phyloP scores from a whole-genome alignment of 2,113 vertebrate genomes.

The Podilymbus podiceps region DNA sequence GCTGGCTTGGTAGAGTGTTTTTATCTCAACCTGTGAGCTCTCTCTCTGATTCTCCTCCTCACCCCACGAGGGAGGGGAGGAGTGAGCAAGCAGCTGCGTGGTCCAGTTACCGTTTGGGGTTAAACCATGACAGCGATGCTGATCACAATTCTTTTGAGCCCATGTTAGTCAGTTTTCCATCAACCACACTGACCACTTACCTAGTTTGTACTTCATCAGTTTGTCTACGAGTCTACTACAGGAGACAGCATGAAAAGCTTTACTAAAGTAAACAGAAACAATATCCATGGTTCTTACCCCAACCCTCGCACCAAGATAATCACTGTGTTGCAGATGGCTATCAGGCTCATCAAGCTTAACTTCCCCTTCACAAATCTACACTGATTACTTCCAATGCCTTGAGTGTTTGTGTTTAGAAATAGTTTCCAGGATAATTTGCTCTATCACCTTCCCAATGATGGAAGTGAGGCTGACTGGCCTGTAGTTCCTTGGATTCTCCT shows the following conservation, averaged over 20 bases:
- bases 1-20: no score
- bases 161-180: background rate
- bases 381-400: background rate
- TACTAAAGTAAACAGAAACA: background rate
- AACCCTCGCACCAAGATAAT: background rate
- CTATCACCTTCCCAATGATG: background rate
- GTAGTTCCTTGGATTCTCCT: background rate
- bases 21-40: no score
- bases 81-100: no score
- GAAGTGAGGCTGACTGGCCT: background rate
- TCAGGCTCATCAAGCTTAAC: background rate
- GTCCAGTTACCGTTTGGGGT: no score
- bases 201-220: background rate
- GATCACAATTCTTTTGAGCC: background rate
- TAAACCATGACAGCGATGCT: background rate
- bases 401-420: background rate
- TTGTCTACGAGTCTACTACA: background rate
- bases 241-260: background rate
- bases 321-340: background rate
- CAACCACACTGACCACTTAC: background rate
- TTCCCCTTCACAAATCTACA: background rate
- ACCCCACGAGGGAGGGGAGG: no score
- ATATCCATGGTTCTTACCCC: background rate
- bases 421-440: background rate
- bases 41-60: no score